Conservation (phyloP, 2,113 vertebrate species). For the Paracanthobrama guichenoti region DNA sequence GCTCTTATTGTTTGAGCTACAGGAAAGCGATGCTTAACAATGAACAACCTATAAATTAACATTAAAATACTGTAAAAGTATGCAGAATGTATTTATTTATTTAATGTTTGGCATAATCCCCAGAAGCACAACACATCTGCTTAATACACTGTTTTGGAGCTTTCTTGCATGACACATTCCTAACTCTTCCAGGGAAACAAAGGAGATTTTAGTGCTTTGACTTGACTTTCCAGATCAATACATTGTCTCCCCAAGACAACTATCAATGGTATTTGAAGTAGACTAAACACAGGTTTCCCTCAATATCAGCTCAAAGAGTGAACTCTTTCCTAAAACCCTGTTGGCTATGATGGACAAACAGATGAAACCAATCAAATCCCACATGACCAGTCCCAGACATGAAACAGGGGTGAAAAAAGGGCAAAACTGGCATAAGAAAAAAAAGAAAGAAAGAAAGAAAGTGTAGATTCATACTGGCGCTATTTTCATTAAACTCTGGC, state of each 20-base stretch:
- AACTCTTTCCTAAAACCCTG: slow-evolving; percentile 70
- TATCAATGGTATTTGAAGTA: slow-evolving; percentile 79
- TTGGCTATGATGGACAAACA: slow-evolving; percentile 71
- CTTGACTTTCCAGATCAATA: slow-evolving; percentile 78
- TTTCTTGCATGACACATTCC: slow-evolving; percentile 74
- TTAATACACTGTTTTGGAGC: slow-evolving; percentile 70
- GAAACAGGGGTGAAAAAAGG: slow-evolving; percentile 54
- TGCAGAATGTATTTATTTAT: too few relatives aligned
- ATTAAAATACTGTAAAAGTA: background rate
- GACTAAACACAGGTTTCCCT: slow-evolving; percentile 76
- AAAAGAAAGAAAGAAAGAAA: slow-evolving; percentile 41
- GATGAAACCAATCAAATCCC: slow-evolving; percentile 73
- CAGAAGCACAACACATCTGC: slow-evolving; percentile 58
- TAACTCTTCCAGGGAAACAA: slow-evolving; percentile 69
- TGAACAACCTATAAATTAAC: background rate
- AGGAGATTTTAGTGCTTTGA: slow-evolving; percentile 72
- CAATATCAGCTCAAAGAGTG: slow-evolving; percentile 73
- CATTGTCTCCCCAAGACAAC: slow-evolving; percentile 73
- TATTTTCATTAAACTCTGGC: slow-evolving; percentile 66
- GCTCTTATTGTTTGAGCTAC: too few relatives aligned
- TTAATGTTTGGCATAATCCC: background rate
- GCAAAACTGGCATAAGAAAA: slow-evolving; percentile 50
- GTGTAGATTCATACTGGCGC: slow-evolving; percentile 72
- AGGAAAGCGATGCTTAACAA: too few relatives aligned
- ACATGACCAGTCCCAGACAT: slow-evolving; percentile 63